Base-by-base conservation (phyloP, 2,888 invertebrate species). In the Callinectes sapidus region DNA sequence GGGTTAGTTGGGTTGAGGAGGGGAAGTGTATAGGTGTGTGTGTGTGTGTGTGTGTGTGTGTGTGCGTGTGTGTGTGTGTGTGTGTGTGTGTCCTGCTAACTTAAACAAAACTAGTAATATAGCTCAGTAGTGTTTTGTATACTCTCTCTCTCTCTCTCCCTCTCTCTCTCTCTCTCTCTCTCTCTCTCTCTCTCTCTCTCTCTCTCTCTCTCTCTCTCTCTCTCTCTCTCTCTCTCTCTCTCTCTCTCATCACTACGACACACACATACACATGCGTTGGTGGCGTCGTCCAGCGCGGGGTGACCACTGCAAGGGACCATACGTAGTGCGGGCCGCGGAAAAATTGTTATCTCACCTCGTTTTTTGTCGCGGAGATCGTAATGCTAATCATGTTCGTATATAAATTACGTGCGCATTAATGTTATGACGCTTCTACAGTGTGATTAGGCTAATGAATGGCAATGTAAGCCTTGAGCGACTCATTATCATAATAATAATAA, bases 231-330 rank as follows among this genome's bases (percentile, higher is more conserved):
- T 54, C 23, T 71, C 10, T n/a, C 28, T 10, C 71, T 28, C 10
- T 28, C 71, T 2, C n/a, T 18, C 87, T n/a, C 54, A 23, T n/a
- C n/a, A n/a, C n/a, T n/a, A n/a, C n/a, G n/a, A n/a, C 87, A 87
- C 54, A 87, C 87, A 87, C 87, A 87, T 54, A 87, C 87, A 87
- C 87, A 87, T 8, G 54, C n/a, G n/a, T n/a, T n/a, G n/a, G 81
- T 81, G 81, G 32, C 18, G 16, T 18, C 18, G 35, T 35, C 35
- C 35, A 35, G 81, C 81, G 35, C 18, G 81, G 77, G 81, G 81
- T 16, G 81, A 35, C 81, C 81, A 18, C 35, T 35, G 81, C 18
- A 16, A 14, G 81, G 81, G 32, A 14, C 48, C 48, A 48, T 48
- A 48, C 10, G 48, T 48, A 48, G 48, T 13, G 81, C 81, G 13